Evolutionary conservation across 30 jellyfish, hydroid and myxozoan species (phyloP).

Genomic region (Chrysaora quinquecirrha): DNA sequence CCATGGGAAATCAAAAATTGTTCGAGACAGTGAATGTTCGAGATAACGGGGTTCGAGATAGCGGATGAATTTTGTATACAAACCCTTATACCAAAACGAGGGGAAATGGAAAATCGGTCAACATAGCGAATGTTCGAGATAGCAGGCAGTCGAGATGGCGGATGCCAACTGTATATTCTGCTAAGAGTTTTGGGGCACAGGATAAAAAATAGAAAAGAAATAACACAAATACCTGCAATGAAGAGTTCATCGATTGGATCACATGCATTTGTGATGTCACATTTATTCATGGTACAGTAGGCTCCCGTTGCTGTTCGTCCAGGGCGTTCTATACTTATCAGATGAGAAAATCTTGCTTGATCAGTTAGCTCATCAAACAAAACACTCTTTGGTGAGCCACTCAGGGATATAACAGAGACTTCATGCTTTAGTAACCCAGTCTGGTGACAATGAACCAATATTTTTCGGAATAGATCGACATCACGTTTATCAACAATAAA

Average conservation of each 20-base stretch:
- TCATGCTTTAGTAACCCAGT: conserved; percentile 61
- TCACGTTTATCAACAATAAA: conserved; percentile 66
- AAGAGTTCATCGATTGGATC: conserved; percentile 84
- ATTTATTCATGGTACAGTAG: conserved; percentile 70
- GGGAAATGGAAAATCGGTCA: too few species aligned
- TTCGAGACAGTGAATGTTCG: too few species aligned
- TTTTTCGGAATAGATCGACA: conserved; percentile 21
- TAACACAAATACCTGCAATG: conserved; percentile 75
- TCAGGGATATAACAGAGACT: conserved; percentile 49
- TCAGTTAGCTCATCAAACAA: conserved; percentile 57
- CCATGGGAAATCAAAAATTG: too few species aligned
- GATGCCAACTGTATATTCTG: not conserved
- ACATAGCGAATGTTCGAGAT: too few species aligned
- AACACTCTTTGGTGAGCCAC: conserved; percentile 18
- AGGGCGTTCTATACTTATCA: conserved; percentile 88
- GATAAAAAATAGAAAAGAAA: not conserved
- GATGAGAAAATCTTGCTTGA: conserved; percentile 72
- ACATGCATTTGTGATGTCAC: conserved; percentile 54
- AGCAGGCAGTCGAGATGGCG: too few species aligned
- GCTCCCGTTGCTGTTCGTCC: conserved; percentile 55
- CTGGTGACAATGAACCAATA: conserved; percentile 53
- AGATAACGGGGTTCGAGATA: too few species aligned
- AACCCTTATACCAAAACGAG: too few species aligned
- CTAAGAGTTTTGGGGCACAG: not conserved
- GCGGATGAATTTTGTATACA: too few species aligned